Evolutionary conservation across 2,888 invertebrate genomes (phyloP), one percentile per base, ranked within the genome.

Genomic region (Arge pagana): DNA sequence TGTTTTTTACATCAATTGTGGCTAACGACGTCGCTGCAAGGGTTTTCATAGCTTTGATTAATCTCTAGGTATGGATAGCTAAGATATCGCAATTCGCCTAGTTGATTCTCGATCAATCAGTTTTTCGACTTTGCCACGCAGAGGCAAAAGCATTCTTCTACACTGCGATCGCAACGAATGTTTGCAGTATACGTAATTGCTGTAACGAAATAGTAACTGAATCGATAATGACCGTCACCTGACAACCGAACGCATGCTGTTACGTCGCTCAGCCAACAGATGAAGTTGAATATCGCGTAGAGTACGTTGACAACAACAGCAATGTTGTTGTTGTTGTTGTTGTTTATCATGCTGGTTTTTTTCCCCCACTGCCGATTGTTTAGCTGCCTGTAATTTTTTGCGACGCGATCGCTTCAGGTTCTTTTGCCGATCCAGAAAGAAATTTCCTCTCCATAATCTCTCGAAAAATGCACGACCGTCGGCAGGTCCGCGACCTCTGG

Each of bases 381-480:
- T 69, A 2, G 66, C 61, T 2, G 65, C 57, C 50, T 72, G 68
- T 37, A 71, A 57, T 54, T 71, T 72, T 11, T 72, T 63, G 55
- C 70, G 71, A 42, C 74, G 64, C 36, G 72, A 61, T 11, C 71
- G 64, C 53, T 68, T 71, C 23, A 72, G 62, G 10, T 63, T 67
- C 42, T 68, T 70, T 35, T 72, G 71, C 3, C 74, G 66, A 33
- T 74, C 73, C 40, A 74, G 61, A 42, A 73, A 72, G 66, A 84
- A 84, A 35, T 84, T 83, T 50, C 87, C 87, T 35, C 86, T 82
- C 88, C 88, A 88, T 45, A 88, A 78, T 15, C 87, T 79, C 65
- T 88, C 88, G 73, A 89, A 88, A 50, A 88, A 83, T 28, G 85
- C 79, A 55, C 86, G 80, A 63, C 86, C 83, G 64, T 85, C 83